phyloP scores from a whole-genome alignment of 2,888 invertebrate genomes.

The Ceratothoa steindachneri region DNA sequence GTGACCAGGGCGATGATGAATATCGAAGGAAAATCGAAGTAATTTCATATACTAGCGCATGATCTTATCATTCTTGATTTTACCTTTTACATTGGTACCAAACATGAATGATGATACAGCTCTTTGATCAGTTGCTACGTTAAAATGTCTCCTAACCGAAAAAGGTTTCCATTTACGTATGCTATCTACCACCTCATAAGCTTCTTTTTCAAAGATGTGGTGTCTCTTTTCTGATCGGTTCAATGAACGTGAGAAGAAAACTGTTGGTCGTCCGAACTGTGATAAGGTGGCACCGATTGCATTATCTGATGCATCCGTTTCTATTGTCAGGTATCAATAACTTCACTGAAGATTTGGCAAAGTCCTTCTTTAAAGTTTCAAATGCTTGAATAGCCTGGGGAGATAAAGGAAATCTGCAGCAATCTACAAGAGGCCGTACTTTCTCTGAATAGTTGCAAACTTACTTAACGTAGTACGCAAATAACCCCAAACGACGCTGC shows the following conservation, averaged over 20 bases:
- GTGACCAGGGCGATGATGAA: not conserved
- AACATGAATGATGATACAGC: not conserved
- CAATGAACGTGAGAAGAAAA: not conserved
- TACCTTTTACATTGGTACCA: not conserved
- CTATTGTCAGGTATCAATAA: not conserved
- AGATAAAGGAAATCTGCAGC: not conserved
- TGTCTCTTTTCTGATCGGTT: not conserved
- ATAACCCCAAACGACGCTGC: not conserved
- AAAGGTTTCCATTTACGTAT: constrained; percentile 3
- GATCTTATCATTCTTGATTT: no score
- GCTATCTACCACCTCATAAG: not conserved
- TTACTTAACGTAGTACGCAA: not conserved
- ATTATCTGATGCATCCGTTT: not conserved
- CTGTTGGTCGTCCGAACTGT: not conserved
- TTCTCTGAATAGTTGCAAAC: not conserved
- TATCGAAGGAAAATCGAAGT: not conserved
- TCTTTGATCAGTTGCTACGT: not conserved
- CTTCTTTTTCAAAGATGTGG: not conserved
- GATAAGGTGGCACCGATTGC: not conserved
- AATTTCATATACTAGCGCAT: no score
- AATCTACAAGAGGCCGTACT: not conserved
- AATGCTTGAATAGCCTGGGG: not conserved
- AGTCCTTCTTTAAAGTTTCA: not conserved
- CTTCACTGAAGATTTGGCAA: not conserved
- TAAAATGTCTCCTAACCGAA: not conserved